Base-by-base conservation (phyloP, 2,888 invertebrate species). In the Tetanocera ferruginea region DNA sequence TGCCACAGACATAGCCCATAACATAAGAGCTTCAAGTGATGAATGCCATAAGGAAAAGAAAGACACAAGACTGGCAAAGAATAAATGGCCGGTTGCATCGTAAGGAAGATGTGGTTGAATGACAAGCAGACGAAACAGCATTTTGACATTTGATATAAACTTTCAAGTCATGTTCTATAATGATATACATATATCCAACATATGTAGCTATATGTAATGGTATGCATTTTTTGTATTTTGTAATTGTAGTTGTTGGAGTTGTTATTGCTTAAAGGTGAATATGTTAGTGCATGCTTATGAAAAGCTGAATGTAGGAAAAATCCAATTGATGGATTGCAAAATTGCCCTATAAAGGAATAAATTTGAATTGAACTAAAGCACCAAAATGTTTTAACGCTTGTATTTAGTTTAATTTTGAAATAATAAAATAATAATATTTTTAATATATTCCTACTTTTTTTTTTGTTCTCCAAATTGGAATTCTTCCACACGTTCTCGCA, bases 131-230 rank as follows among this genome's bases (percentile, higher is more conserved):
- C 25, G 51, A 25, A 51, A 43, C 9, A 51, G 49, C 69, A 49
- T 17, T 69, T 51, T 69, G 69, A 69, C 69, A 51, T 69, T 69
- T 69, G 51, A 49, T 69, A 69, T 69, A 69, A 69, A 49, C 28
- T 43, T 43, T 69, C 23, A 34, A 69, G 69, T 69, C 69, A 69
- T 69, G 51, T 69, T 51, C 25, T 28, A 49, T 69, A 69, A 69
- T 69, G 69, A 69, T 51, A 69, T 69, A 69, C 69, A 69, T 69
- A 69, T 67, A 19, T 23, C 43, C 31, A 34, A 37, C 37, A 43
- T 34, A 25, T 60, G 57, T 4, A 57, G 14, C 25, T 37, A 67
- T 34, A 14, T 34, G 66, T 66, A n/a, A n/a, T 37, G 19, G 34
- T 67, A 37, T 23, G 19, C 6, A 55, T 19, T 23, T 19, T n/a